These are phyloP conservation scores for Tapirus indicus DNA, from an alignment of 2,797 vertebrate species.

Conservation along the genomic window DNA sequence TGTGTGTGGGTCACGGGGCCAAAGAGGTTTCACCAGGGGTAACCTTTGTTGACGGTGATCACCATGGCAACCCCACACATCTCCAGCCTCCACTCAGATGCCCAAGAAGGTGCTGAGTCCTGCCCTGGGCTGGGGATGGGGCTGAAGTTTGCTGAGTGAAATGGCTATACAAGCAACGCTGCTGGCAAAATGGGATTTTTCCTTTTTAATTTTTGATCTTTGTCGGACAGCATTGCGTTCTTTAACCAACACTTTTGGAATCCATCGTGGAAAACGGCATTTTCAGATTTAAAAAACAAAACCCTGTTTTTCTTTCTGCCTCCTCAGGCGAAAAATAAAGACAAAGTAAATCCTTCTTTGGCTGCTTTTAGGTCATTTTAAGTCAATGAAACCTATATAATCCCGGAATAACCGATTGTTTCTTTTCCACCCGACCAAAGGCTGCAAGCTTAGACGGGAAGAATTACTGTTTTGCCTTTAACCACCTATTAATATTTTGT, in stretches of 20 bases:
- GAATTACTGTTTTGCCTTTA: slow-evolving; percentile 94
- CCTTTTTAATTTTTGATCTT: slow-evolving; percentile 84
- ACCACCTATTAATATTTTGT: slow-evolving; percentile 92
- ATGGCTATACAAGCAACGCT: neutral
- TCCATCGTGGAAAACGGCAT: slow-evolving; percentile 92
- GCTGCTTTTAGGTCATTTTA: slow-evolving; percentile 97
- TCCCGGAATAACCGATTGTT: slow-evolving; percentile 95
- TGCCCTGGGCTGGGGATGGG: neutral
- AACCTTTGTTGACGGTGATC: slow-evolving; percentile 81
- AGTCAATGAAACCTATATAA: slow-evolving; percentile 97
- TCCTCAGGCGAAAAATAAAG: slow-evolving; percentile 95
- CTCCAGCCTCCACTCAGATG: slow-evolving; percentile 54
- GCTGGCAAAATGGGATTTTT: slow-evolving; percentile 85
- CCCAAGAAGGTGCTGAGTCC: neutral
- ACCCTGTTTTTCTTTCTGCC: slow-evolving; percentile 94
- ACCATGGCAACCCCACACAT: slow-evolving; percentile 80
- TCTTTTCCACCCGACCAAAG: slow-evolving; percentile 93
- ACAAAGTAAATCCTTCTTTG: slow-evolving; percentile 96
- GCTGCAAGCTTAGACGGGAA: slow-evolving; percentile 94
- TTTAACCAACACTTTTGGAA: slow-evolving; percentile 86
- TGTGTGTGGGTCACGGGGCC: slow-evolving; percentile 83
- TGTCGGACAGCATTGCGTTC: slow-evolving; percentile 73
- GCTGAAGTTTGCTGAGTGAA: slow-evolving; percentile 26
- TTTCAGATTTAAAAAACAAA: slow-evolving; percentile 91
- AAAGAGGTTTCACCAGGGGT: slow-evolving; percentile 82